Percentiles rank a stretch among this genome's conserved stretches.
Conservation (phyloP, 1,140 invertebrate species). For the Parasteatoda tepidariorum region DNA sequence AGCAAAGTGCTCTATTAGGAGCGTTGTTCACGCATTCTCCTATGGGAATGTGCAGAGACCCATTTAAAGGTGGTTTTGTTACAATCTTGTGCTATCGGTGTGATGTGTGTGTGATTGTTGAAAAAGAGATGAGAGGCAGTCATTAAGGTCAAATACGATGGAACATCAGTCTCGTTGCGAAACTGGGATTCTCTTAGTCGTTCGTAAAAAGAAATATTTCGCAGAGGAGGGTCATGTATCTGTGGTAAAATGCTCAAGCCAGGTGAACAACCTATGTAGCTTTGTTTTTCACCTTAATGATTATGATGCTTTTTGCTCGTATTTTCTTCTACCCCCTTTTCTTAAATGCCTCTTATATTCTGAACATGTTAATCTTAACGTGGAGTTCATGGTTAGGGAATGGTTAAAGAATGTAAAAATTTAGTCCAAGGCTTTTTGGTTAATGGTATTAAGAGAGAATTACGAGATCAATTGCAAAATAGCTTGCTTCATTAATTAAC, state of each 20-base stretch:
- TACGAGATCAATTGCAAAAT: too few species aligned
- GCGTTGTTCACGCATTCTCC: background rate
- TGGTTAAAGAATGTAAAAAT: background rate
- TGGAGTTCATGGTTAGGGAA: background rate
- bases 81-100: background rate
- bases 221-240: background rate
- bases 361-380: background rate
- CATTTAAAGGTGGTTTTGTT: background rate
- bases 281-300: background rate
- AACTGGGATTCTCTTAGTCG: background rate
- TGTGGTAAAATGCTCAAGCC: background rate
- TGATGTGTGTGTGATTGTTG: background rate
- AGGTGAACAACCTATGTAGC: background rate
- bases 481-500: too few species aligned
- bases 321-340: too few species aligned
- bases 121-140: background rate
- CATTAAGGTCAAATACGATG: background rate
- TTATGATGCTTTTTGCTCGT: background rate
- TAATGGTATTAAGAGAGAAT: background rate
- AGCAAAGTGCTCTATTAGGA: background rate
- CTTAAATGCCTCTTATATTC: background rate
- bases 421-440: background rate
- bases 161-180: background rate
- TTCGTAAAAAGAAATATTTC: background rate
- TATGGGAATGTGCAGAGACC: background rate